Conservation (phyloP, 2,797 vertebrate species). For the Steatocranus sp. region DNA sequence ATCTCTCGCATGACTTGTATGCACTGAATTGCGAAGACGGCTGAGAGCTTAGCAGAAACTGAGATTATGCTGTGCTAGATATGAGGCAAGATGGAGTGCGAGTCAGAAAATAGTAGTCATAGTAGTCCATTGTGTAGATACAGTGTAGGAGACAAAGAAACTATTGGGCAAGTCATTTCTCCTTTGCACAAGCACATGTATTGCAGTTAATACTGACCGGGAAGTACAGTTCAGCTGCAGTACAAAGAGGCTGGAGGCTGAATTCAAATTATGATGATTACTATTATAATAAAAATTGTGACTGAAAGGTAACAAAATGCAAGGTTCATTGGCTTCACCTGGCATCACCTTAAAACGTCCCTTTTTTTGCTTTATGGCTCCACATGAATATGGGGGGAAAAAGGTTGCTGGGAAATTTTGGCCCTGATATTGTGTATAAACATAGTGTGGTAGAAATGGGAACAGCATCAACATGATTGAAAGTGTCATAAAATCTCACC, state of each 20-base stretch:
- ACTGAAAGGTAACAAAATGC: neutral
- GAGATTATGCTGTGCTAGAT: neutral
- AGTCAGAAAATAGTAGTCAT: neutral
- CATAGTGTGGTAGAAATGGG: neutral
- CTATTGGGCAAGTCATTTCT: neutral
- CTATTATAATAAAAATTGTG: neutral
- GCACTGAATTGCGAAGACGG: neutral
- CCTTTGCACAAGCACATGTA: neutral
- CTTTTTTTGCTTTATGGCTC: neutral
- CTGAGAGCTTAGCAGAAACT: slow-evolving; percentile 27
- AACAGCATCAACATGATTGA: neutral
- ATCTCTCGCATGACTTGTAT: neutral
- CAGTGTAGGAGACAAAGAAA: neutral
- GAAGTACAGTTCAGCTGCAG: neutral
- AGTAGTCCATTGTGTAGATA: neutral
- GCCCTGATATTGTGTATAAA: neutral
- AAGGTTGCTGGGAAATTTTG: neutral
- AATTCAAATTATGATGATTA: neutral
- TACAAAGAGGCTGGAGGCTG: neutral
- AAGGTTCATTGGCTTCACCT: neutral
- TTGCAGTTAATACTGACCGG: neutral
- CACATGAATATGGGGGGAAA: neutral
- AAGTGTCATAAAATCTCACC: slow-evolving; percentile 66
- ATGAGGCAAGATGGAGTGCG: slow-evolving; percentile 3
- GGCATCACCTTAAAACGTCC: neutral